Conservation (phyloP, 2,888 invertebrate species). For the Clepsis dumicolana region DNA sequence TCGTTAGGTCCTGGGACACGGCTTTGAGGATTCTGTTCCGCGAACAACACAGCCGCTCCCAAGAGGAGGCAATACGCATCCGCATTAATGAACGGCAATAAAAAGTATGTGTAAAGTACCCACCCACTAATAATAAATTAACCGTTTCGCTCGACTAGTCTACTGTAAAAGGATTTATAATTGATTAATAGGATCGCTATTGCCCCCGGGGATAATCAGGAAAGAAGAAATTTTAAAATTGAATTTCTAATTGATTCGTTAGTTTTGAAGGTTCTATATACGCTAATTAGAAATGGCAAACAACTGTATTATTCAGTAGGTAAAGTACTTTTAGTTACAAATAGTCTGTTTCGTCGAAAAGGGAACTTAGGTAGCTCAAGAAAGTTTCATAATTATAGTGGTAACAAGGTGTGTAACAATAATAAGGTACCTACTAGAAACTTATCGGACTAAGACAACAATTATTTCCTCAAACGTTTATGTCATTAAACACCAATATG, state of each 20-base stretch:
- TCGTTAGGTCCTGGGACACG: too few species aligned
- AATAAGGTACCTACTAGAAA: too few species aligned
- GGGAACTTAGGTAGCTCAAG: background rate
- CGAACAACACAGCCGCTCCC: too few species aligned
- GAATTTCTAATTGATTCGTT: conserved; percentile 4
- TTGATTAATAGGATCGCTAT: conserved; percentile 30
- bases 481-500: too few species aligned
- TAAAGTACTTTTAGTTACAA: background rate
- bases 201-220: conserved; percentile 21
- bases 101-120: too few species aligned
- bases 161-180: conserved; percentile 13
- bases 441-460: too few species aligned
- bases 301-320: background rate
- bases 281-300: conserved; percentile 8
- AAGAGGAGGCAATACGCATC: too few species aligned
- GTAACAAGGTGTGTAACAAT: too few species aligned
- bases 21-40: too few species aligned
- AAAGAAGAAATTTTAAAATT: conserved; percentile 3
- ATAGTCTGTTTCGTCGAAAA: background rate
- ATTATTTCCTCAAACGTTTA: too few species aligned
- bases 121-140: conserved; percentile 1
- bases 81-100: too few species aligned
- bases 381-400: too few species aligned
- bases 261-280: background rate
- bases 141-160: background rate